Evolutionary conservation across 2,888 invertebrate genomes (phyloP).

Genomic region (Thymelicus sylvestris): DNA sequence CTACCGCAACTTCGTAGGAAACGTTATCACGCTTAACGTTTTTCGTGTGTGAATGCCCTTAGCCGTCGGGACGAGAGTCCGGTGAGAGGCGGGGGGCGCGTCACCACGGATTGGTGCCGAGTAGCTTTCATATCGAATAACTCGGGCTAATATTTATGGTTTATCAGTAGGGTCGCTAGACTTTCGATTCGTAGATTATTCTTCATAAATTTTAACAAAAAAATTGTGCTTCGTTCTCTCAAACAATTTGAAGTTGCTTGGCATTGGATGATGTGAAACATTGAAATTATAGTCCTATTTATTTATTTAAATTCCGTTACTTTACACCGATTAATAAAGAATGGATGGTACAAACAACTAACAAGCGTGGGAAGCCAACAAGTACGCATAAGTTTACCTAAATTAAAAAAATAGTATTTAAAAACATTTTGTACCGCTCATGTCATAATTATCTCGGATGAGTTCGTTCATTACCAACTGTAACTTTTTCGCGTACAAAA

Average conservation of each 20-base stretch:
- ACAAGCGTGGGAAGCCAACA: neutral
- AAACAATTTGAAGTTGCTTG: conserved; percentile 79
- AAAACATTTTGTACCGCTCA: neutral
- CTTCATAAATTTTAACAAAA: conserved; percentile 59
- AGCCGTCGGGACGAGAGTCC: conserved; percentile 13
- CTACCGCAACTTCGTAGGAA: conserved; percentile 32
- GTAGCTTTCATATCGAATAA: conserved; percentile 37
- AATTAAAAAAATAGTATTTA: too few species aligned
- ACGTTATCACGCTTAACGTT: conserved; percentile 34
- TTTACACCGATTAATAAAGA: conserved; percentile 39
- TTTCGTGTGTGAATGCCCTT: conserved; percentile 19
- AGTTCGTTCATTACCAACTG: neutral
- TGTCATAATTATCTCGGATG: neutral
- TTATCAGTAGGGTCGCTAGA: conserved; percentile 80
- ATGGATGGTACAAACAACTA: neutral
- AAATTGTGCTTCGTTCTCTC: conserved; percentile 75
- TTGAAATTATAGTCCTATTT: conserved; percentile 70
- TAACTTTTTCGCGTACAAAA: neutral
- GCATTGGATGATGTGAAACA: conserved; percentile 78
- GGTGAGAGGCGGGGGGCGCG: neutral
- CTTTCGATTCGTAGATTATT: conserved; percentile 75
- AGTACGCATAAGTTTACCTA: too few species aligned
- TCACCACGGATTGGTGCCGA: conserved; percentile 29
- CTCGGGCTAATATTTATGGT: conserved; percentile 52
- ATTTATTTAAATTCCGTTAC: conserved; percentile 71